These are phyloP conservation scores for Globia sparganii DNA, from an alignment of 2,888 invertebrate species.

Conservation along the genomic window DNA sequence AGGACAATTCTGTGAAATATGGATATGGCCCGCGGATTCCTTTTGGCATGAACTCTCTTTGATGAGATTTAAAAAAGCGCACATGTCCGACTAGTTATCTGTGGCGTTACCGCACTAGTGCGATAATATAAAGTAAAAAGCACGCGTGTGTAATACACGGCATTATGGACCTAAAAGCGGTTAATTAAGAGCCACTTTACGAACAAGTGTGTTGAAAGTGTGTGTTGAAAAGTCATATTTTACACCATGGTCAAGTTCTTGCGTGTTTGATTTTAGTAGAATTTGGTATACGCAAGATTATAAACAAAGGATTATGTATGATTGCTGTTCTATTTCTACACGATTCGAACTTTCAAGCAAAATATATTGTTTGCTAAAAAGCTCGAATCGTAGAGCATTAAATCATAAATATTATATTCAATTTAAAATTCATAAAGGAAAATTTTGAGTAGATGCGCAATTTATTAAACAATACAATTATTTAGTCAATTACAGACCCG, in stretches of 20 bases:
- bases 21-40: too few species aligned
- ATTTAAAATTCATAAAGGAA: not conserved
- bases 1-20: too few species aligned
- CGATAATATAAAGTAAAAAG: too few species aligned
- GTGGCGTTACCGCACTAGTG: too few species aligned
- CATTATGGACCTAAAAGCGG: too few species aligned
- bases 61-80: too few species aligned
- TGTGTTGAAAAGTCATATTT: constrained; percentile 44
- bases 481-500: constrained; percentile 33
- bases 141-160: too few species aligned
- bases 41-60: too few species aligned
- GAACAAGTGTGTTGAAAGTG: constrained; percentile 47
- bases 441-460: not conserved
- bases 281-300: not conserved
- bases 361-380: not conserved
- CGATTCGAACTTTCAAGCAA: not conserved
- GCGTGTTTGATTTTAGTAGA: not conserved
- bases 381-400: not conserved
- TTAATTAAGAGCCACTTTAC: too few species aligned
- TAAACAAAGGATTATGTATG: not conserved
- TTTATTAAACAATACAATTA: constrained; percentile 9
- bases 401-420: not conserved
- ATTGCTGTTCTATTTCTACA: not conserved
- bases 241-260: not conserved
- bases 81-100: too few species aligned